These are phyloP conservation scores for Cryptoblepharus egeriae DNA, from an alignment of 2,797 vertebrate species.

Conservation along the genomic window DNA sequence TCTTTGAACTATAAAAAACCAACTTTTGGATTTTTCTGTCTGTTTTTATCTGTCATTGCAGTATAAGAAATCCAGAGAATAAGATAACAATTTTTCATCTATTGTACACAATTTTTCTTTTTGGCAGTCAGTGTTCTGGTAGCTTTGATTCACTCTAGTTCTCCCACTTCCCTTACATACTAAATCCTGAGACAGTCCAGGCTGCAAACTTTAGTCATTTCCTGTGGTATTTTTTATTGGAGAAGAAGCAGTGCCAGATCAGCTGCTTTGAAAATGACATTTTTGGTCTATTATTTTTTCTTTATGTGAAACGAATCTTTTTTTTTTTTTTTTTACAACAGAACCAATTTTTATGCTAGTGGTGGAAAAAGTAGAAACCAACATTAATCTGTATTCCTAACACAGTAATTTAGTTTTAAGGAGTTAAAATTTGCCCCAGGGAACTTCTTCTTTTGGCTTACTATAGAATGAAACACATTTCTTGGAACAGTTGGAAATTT, in stretches of 20 bases:
- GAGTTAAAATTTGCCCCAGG: background rate
- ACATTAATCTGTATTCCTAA: slow-evolving; percentile 15
- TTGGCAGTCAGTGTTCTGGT: slow-evolving; percentile 45
- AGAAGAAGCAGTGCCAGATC: slow-evolving; percentile 43
- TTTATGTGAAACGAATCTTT: slow-evolving; percentile 19
- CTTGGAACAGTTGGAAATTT: slow-evolving; percentile 27
- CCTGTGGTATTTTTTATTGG: slow-evolving; percentile 17
- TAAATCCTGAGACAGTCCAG: background rate
- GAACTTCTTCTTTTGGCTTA: slow-evolving; percentile 16
- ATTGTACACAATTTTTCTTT: slow-evolving; percentile 38
- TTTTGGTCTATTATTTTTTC: slow-evolving; percentile 24
- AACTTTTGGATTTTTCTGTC: too few species aligned
- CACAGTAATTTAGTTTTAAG: too few species aligned
- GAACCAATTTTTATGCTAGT: background rate
- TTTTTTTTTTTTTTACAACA: background rate
- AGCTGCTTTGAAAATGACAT: slow-evolving; percentile 41
- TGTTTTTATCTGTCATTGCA: too few species aligned
- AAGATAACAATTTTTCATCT: too few species aligned
- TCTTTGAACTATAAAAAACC: too few species aligned
- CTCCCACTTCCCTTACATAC: slow-evolving; percentile 23
- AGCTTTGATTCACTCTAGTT: slow-evolving; percentile 6
- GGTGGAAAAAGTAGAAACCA: slow-evolving; percentile 27
- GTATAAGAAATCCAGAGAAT: too few species aligned
- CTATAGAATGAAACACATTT: slow-evolving; percentile 40
- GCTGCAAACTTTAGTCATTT: slow-evolving; percentile 30